phyloP scores from a whole-genome alignment of 2,113 vertebrate species.

The mouse (Mus musculus) region GRCm39 chr1:134432501-134433000 shows the following conservation, averaged over 20 bases:
- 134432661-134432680: neutral
- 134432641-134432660: neutral
- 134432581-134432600: neutral
- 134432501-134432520: neutral
- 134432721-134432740: no score
- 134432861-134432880: neutral
- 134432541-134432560: neutral
- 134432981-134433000: fast-evolving
- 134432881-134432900: neutral
- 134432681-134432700: neutral
- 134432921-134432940: neutral
- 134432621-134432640: neutral
- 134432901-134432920: neutral
- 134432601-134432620: neutral
- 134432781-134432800: neutral
- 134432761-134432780: no score
- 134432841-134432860: neutral
- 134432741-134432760: no score
- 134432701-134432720: neutral
- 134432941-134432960: neutral
- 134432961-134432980: neutral
- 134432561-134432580: neutral
- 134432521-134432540: neutral
- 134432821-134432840: neutral
- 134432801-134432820: neutral